Evolutionary conservation across 1,140 invertebrate species (phyloP).

Genomic region (Drosophila mauritiana): DNA sequence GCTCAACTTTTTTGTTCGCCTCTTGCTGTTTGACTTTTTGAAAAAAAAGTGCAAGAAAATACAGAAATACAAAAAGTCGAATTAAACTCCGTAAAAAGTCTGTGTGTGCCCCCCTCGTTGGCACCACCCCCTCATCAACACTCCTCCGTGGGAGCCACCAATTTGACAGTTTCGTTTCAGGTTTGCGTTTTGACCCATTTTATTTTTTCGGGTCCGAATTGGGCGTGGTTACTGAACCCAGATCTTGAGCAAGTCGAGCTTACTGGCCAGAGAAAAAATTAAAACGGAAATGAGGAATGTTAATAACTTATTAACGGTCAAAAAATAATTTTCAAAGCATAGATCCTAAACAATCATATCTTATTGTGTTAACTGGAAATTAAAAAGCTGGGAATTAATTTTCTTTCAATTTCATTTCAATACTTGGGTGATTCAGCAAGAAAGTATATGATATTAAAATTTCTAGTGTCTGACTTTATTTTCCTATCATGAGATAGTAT

Average conservation of each 20-base stretch:
- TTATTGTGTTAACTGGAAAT: neutral
- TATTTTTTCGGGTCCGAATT: slow-evolving; percentile 19
- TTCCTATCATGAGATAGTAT: too few species aligned
- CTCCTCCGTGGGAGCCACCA: slow-evolving; percentile 10
- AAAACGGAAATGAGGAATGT: slow-evolving; percentile 3
- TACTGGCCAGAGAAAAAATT: neutral
- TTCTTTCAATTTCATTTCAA: too few species aligned
- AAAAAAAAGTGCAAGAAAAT: slow-evolving; percentile 30
- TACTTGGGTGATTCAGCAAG: too few species aligned
- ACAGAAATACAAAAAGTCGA: slow-evolving; percentile 6
- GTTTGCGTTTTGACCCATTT: slow-evolving; percentile 50
- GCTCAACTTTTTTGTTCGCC: slow-evolving; percentile 66
- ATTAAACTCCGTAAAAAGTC: slow-evolving; percentile 23
- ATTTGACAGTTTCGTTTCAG: slow-evolving; percentile 50
- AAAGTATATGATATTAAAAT: too few species aligned
- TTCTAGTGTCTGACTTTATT: too few species aligned
- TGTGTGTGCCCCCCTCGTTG: slow-evolving; percentile 13
- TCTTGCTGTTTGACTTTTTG: slow-evolving; percentile 67
- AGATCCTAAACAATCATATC: neutral
- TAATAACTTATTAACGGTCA: slow-evolving; percentile 5
- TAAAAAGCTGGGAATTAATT: neutral
- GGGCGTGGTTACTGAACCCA: slow-evolving; percentile 37
- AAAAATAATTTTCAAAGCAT: neutral
- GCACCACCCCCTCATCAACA: slow-evolving; percentile 13
- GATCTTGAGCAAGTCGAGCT: slow-evolving; percentile 17